These are phyloP conservation scores for Andrena fulva DNA, from an alignment of 2,888 invertebrate species.

Conservation along the genomic window DNA sequence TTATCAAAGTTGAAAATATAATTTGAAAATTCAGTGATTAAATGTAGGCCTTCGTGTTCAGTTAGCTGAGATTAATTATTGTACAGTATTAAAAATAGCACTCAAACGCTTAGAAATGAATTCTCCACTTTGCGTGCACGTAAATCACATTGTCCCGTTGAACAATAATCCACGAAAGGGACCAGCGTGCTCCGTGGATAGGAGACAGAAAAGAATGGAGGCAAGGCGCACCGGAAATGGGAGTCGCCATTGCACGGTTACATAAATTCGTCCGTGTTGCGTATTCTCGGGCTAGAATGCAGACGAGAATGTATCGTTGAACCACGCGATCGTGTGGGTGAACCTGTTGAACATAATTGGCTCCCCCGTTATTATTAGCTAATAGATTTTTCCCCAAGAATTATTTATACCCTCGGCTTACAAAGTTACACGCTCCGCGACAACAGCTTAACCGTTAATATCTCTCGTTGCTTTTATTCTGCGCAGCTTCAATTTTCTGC, in stretches of 20 bases:
- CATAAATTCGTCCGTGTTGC: conserved; percentile 57
- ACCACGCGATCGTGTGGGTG: conserved; percentile 56
- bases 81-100: not conserved
- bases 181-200: not conserved
- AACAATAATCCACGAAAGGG: conserved; percentile 4
- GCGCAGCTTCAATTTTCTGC: not conserved
- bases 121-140: not conserved
- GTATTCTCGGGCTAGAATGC: conserved; percentile 37
- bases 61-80: not conserved
- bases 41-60: not conserved
- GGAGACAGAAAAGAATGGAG: conserved; percentile 19
- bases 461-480: not conserved
- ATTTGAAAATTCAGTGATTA: too few species aligned
- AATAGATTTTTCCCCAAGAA: conserved; percentile 56
- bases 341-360: conserved; percentile 64
- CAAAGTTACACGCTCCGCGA: conserved; percentile 21
- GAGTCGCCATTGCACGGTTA: conserved; percentile 47
- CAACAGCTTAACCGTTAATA: conserved; percentile 13
- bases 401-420: conserved; percentile 55
- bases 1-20: not conserved
- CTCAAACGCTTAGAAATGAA: not conserved
- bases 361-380: conserved; percentile 61
- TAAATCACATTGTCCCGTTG: conserved; percentile 16
- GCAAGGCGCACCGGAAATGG: conserved; percentile 54
- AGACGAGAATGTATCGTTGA: conserved; percentile 49